Evolutionary conservation across 2,797 vertebrate genomes (phyloP).

Genomic region (Tangara arthus): DNA sequence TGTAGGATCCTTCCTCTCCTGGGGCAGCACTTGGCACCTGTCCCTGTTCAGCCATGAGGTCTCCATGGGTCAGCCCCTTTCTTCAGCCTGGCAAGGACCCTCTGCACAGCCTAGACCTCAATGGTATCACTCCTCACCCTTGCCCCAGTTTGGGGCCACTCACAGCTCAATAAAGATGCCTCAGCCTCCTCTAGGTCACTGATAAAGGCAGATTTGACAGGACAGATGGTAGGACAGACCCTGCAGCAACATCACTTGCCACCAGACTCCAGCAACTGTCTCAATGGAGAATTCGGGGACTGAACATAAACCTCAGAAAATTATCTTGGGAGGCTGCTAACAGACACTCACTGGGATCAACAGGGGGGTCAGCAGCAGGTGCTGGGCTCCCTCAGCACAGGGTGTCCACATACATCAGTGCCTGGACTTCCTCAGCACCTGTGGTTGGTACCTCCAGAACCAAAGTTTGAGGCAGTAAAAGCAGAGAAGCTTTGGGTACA

Average conservation of each 20-base stretch:
- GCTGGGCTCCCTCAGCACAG: neutral
- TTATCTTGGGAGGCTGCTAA: neutral
- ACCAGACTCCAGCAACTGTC: neutral
- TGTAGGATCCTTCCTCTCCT: neutral
- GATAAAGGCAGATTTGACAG: neutral
- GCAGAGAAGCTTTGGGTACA: neutral
- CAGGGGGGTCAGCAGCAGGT: neutral
- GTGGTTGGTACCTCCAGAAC: neutral
- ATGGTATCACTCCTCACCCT: neutral
- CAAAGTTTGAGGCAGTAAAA: neutral
- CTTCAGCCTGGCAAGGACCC: neutral
- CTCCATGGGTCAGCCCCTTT: neutral
- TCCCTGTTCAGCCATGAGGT: neutral
- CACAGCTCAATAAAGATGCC: neutral
- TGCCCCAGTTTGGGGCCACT: neutral
- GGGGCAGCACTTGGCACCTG: neutral
- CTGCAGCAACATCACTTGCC: neutral
- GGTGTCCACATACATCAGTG: neutral
- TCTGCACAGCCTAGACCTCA: neutral
- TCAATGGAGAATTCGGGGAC: neutral
- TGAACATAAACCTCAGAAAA: neutral
- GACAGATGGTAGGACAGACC: neutral
- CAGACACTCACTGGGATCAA: neutral
- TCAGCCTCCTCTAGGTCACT: neutral
- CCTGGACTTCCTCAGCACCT: neutral